Base-by-base conservation (phyloP, 1,140 invertebrate genomes). In the Stegodyphus dumicola region DNA sequence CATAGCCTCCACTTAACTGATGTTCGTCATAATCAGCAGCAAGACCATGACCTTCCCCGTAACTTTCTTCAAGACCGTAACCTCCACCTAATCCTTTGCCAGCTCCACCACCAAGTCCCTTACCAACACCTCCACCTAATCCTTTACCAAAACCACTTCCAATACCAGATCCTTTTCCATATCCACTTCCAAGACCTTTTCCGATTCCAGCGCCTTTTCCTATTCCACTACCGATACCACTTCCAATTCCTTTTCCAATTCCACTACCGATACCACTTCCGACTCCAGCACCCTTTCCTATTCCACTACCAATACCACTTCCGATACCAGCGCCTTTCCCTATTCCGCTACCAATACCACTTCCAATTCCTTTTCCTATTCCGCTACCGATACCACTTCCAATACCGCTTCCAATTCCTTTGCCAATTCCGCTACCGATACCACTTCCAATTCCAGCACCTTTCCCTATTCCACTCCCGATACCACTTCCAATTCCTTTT, bases 71-170 rank as follows among this genome's bases (percentile, higher is more conserved):
- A 48, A 54, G 1, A 54, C 77, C 65, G 10, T 79, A 79, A 18
- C 77, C 77, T 54, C 49, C 77, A 13, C 48, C 77, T 13, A 79
- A 48, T 6, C 74, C 74, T 48, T 76, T 60, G n/a, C 74, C 74
- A 48, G 53, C 74, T 18, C 74, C 74, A 6, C 54, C 10, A 33
- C 73, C 73, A 15, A 51, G 54, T 75, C 73, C 73, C 2, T 33
- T 56, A 56, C 73, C 73, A 56, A 17, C 33, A 10, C 64, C 64
- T 65, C 17, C 17, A 18, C 73, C 73, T 7, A 76, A 18, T 76
- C 74, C 74, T 18, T 54, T 66, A 15, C 76, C 76, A 52, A 15
- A 66, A n/a, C 64, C 64, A 69, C n/a, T 54, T 53, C 65, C 15
- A 69, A 51, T 48, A 18, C 33, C 33, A 33, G 33, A 17, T 69